A percentile compares a stretch with the other conserved stretches of the same genome.
phyloP scores from a whole-genome alignment of 2,888 invertebrate species.

The Meteorus colon region DNA sequence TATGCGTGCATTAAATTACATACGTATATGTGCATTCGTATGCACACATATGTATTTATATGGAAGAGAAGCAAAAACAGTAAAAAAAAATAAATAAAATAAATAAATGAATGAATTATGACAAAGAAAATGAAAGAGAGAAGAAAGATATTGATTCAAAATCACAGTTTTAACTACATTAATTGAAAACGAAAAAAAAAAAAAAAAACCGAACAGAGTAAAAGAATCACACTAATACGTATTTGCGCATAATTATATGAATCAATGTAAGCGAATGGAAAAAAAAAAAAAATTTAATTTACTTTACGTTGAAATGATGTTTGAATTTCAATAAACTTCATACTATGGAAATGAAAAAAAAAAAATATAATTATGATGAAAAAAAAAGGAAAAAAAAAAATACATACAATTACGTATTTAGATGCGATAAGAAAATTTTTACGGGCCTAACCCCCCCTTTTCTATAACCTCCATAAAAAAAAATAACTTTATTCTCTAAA shows the following conservation, averaged over 20 bases:
- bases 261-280: constrained; percentile 69
- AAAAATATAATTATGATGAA: constrained; percentile 36
- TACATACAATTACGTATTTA: constrained; percentile 45
- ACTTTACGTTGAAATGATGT: constrained; percentile 67
- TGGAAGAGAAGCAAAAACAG: constrained; percentile 49
- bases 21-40: constrained; percentile 36
- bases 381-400: background rate
- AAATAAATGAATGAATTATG: constrained; percentile 40
- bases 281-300: constrained; percentile 60
- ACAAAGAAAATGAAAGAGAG: constrained; percentile 41
- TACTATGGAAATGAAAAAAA: constrained; percentile 71
- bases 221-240: constrained; percentile 55
- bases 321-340: constrained; percentile 72
- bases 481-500: constrained; percentile 31
- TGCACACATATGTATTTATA: constrained; percentile 48
- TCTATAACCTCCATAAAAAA: constrained; percentile 32
- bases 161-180: constrained; percentile 29
- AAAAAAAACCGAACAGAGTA: constrained; percentile 18
- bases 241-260: constrained; percentile 67
- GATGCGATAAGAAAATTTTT: constrained; percentile 33
- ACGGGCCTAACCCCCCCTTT: constrained; percentile 31
- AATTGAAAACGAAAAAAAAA: constrained; percentile 48
- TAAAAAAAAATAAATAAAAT: constrained; percentile 42
- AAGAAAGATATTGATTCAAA: constrained; percentile 36
- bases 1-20: constrained; percentile 47